Evolutionary conservation across 2,888 invertebrate species (phyloP), one percentile per base, ranked within the genome.

Genomic region (Plebejus argus): DNA sequence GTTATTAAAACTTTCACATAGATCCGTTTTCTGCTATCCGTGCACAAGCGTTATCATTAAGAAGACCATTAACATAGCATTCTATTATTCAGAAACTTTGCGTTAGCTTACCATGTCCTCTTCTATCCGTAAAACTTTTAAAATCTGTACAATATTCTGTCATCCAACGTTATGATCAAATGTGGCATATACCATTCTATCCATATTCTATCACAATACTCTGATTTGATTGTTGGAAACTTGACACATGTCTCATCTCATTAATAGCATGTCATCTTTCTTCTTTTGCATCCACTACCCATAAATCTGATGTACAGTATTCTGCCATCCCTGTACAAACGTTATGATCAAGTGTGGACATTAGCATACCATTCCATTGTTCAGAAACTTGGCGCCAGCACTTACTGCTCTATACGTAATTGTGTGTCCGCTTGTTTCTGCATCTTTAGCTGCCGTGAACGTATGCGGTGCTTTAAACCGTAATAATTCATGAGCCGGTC

Each of bases 1-100:
- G 45, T 45, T 12, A 0, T 45, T 12, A 61, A 28, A 28, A 61
- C 23, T 61, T 23, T 61, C 61, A 5, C 61, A 61, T 45, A 10
- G 2, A 23, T 23, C 4, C 4, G 10, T 20, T 20, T 61, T 35
- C 15, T 39, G 49, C 15, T 49, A 72, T 20, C 72, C 72, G 23
- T 79, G 86, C 86, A 87, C 88, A 88, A 89, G 89, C 87, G 87
- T 88, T 91, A 89, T 90, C 89, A 91, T 90, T 85, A 39, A 39
- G 56, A 7, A 91, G 92, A 90, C 91, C 91, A 89, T 89, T 90
- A 89, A 85, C 89, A 89, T 88, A 84, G 86, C 85, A 88, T 89
- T 91, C 91, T 89, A 93, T 93, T 93, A 92, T 93, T 92, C 90
- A 91, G 91, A 91, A 91, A 87, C 86, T 87, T 89, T 92, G 91